These are phyloP conservation scores for Paracanthobrama guichenoti DNA, from an alignment of 2,113 vertebrate species.

Conservation along the genomic window DNA sequence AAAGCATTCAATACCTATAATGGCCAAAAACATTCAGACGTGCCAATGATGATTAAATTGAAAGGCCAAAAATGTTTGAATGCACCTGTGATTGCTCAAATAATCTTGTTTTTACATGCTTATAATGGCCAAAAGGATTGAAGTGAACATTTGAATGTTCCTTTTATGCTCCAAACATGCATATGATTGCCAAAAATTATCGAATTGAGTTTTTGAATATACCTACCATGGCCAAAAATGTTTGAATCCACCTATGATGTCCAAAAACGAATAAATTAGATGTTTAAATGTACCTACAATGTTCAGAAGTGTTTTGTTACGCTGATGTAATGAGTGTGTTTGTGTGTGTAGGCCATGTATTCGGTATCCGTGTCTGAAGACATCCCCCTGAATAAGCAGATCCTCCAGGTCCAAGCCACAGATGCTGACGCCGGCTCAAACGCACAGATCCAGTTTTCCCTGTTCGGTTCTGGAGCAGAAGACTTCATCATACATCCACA, in stretches of 20 bases:
- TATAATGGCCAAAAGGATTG: not conserved
- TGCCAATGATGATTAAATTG: no score
- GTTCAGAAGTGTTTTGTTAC: no score
- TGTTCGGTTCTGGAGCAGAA: conserved; percentile 84
- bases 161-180: not conserved
- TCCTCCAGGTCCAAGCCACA: conserved; percentile 84
- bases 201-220: not conserved
- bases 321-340: conserved; percentile 20
- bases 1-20: no score
- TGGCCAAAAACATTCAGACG: not conserved
- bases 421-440: conserved; percentile 89
- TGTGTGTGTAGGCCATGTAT: conserved; percentile 79
- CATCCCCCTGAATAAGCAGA: conserved; percentile 81
- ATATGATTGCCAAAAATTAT: not conserved
- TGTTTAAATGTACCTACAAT: not conserved
- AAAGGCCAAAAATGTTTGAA: not conserved
- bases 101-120: not conserved
- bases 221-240: not conserved
- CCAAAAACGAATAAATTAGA: not conserved
- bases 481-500: conserved; percentile 90
- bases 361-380: conserved; percentile 85
- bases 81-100: not conserved
- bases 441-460: conserved; percentile 86
- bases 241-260: not conserved
- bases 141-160: not conserved